Evolutionary conservation across 2,113 vertebrate species (phyloP).

Genomic region (Bettongia penicillata): DNA sequence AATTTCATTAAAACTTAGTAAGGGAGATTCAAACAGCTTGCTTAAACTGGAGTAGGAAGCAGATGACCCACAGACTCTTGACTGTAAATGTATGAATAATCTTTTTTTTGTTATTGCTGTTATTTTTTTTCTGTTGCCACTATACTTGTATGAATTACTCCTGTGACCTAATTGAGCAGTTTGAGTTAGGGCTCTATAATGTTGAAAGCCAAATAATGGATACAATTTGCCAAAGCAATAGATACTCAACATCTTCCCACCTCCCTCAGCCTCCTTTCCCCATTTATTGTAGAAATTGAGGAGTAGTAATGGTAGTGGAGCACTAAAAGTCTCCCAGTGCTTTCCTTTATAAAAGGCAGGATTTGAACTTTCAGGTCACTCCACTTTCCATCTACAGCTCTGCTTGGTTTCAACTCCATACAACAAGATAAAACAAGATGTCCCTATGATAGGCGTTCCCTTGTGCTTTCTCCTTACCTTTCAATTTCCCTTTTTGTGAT

Average conservation of each 20-base stretch:
- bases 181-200: background rate
- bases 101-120: background rate
- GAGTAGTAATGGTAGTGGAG: background rate
- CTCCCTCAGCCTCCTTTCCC: background rate
- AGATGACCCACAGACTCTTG: background rate
- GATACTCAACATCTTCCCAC: background rate
- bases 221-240: background rate
- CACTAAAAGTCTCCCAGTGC: background rate
- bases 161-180: background rate
- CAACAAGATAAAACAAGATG: background rate
- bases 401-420: background rate
- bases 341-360: background rate
- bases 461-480: background rate
- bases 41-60: background rate
- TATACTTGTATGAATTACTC: background rate
- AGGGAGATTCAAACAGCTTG: background rate
- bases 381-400: background rate
- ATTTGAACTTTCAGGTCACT: background rate
- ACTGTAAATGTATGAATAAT: background rate
- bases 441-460: too few relatives aligned
- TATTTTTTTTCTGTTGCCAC: background rate
- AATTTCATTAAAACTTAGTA: background rate
- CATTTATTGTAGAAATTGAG: background rate
- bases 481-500: background rate
- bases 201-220: background rate